These are phyloP conservation scores for Maconellicoccus hirsutus DNA, from an alignment of 1,140 invertebrate species.

Conservation along the genomic window DNA sequence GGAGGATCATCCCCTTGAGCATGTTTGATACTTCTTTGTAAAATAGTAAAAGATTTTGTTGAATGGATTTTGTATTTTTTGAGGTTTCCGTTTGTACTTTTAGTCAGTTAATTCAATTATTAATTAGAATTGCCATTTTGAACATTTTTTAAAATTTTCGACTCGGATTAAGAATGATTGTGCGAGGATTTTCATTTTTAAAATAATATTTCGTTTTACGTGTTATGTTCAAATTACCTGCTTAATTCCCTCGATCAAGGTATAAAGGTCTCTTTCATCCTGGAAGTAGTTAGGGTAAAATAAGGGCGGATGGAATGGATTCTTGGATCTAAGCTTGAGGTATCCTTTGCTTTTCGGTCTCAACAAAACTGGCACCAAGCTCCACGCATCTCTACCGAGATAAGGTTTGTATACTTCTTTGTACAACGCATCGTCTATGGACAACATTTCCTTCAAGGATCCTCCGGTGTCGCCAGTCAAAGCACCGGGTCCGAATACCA, in stretches of 20 bases:
- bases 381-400: slow-evolving; percentile 35
- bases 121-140: too few species aligned
- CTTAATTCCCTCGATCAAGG: slow-evolving; percentile 46
- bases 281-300: slow-evolving; percentile 47
- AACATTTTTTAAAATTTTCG: too few species aligned
- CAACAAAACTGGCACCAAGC: slow-evolving; percentile 39
- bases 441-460: slow-evolving; percentile 41
- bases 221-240: slow-evolving; percentile 29
- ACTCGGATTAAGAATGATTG: too few species aligned
- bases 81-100: too few species aligned
- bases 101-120: too few species aligned
- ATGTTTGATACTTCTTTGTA: too few species aligned
- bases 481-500: slow-evolving; percentile 61
- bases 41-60: too few species aligned
- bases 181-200: too few species aligned
- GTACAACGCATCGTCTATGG: slow-evolving; percentile 29
- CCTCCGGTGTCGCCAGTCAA: slow-evolving; percentile 60
- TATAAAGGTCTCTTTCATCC: slow-evolving; percentile 28
- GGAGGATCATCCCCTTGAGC: too few species aligned
- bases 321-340: slow-evolving; percentile 37
- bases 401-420: slow-evolving; percentile 28
- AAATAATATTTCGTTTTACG: too few species aligned
- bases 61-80: too few species aligned
- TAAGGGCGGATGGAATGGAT: slow-evolving; percentile 47
- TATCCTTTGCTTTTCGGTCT: slow-evolving; percentile 40